phyloP scores from a whole-genome alignment of 2,888 invertebrate species.

The Amiota mariae region DNA sequence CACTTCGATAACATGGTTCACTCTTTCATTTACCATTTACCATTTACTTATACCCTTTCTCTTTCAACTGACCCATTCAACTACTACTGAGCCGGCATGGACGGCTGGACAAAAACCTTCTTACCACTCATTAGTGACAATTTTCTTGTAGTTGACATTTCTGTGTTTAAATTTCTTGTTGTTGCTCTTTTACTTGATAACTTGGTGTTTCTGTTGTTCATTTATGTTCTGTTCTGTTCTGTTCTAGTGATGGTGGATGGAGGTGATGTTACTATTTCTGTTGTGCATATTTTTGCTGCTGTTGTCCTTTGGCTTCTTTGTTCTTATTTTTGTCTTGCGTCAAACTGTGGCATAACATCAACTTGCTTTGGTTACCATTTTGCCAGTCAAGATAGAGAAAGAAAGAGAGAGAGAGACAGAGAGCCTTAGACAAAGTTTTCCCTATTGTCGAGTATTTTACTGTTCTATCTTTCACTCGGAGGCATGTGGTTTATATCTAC shows the following conservation, averaged over 20 bases:
- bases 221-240: no score
- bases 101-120: conserved; percentile 48
- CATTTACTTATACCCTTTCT: neutral
- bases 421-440: conserved; percentile 51
- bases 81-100: neutral
- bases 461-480: conserved; percentile 23
- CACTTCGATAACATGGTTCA: neutral
- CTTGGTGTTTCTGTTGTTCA: conserved; percentile 10
- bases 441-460: neutral
- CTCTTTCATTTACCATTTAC: no score
- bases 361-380: conserved; percentile 2
- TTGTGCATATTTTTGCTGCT: conserved; percentile 16
- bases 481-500: conserved; percentile 17
- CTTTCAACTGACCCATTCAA: conserved; percentile 12
- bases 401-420: no score
- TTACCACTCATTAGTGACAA: conserved; percentile 68
- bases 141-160: conserved; percentile 66
- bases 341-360: conserved; percentile 19
- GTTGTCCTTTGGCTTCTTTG: neutral
- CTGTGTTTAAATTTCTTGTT: conserved; percentile 24
- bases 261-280: neutral
- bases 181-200: neutral
- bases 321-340: neutral
- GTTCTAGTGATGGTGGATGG: no score
- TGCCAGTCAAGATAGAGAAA: no score